Base-by-base conservation (phyloP, 1,140 invertebrate species). In the Chionoecetes opilio region DNA sequence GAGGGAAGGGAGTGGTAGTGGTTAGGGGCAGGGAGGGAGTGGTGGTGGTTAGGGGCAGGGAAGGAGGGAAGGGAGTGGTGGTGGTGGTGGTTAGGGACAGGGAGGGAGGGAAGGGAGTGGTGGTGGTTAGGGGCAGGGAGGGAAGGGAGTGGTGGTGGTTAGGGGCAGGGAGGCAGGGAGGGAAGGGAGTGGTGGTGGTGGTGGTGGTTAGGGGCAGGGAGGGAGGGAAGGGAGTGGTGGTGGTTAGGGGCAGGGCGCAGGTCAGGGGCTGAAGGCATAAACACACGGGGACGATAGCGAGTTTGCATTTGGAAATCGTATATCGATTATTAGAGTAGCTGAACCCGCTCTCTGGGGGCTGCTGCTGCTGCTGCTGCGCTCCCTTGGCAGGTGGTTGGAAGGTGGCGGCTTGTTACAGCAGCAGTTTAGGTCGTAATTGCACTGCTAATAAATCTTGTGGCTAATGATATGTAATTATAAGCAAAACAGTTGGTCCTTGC, bases 401-500 rank as follows among this genome's bases (percentile, higher is more conserved):
- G 21, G 63, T 75, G 63, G 63, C 26, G 63, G 63, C 63, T n/a
- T n/a, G 63, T 75, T 75, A 75, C 21, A 21, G 63, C 63, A 21
- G 63, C n/a, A n/a, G 63, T 75, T 75, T 75, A 75, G 63, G 63
- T 26, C 21, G 63, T 75, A 75, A 75, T 75, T 75, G 63, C 63
- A 26, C 63, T 75, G 63, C 63, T n/a, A n/a, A 75, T 75, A 75
- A 75, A 75, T 75, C 63, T 75, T 75, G 63, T n/a, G n/a, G 63
- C 63, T 75, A 75, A 75, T 75, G 63, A 75, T 75, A 75, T 75
- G 63, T 75, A n/a, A 75, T 75, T 75, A 75, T 75, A 75, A 11
- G 63, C n/a, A 75, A 75, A 75, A 75, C 63, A 75, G 63, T 8
- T 26, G 63, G 63, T 75, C 63, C 63, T 75, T 75, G 63, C 63